Conservation (phyloP, 2,888 invertebrate species). For the Amaurobius ferox region DNA sequence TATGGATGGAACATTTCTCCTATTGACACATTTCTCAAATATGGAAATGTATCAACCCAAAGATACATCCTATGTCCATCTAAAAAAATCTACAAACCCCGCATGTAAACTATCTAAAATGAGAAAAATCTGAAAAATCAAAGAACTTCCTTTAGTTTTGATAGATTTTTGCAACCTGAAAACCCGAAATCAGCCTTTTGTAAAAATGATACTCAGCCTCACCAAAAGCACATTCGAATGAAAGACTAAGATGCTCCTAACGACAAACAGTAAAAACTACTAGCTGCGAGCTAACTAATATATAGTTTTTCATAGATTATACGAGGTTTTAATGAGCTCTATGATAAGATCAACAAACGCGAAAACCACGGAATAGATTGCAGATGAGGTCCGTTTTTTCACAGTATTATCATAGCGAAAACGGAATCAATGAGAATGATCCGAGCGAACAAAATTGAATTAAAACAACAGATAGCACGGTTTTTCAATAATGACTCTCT, state of each 20-base stretch:
- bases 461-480: slow-evolving; percentile 64
- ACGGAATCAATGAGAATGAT: slow-evolving; percentile 50
- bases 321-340: slow-evolving; percentile 44
- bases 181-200: no score
- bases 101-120: no score
- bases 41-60: no score
- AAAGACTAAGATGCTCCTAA: neutral
- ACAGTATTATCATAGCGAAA: slow-evolving; percentile 39
- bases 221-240: neutral
- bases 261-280: slow-evolving; percentile 1
- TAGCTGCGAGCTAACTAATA: slow-evolving; percentile 16
- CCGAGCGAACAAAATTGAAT: slow-evolving; percentile 49
- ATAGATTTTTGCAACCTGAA: no score
- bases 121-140: no score
- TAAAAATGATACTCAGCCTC: no score
- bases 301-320: slow-evolving; percentile 25
- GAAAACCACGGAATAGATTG: slow-evolving; percentile 42
- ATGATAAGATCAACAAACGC: slow-evolving; percentile 62
- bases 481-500: slow-evolving; percentile 60
- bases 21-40: no score
- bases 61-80: no score
- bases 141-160: no score
- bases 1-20: no score
- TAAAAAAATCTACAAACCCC: no score
- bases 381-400: slow-evolving; percentile 21